Base-by-base conservation (phyloP, 2,113 vertebrate genomes). In the Mystacornis crossleyi region DNA sequence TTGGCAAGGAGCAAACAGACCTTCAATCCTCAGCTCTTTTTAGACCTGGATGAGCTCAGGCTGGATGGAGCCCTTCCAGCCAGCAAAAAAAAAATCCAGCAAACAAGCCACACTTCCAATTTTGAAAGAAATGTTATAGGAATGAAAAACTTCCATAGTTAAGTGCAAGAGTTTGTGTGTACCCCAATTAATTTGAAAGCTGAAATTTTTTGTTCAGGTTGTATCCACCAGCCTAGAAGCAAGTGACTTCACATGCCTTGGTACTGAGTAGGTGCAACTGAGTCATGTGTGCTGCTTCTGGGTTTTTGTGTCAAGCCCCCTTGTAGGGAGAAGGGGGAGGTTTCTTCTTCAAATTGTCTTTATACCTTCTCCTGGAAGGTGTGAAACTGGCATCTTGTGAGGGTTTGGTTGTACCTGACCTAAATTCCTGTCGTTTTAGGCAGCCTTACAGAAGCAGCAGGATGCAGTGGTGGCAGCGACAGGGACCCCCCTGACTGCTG, bases 401-500 rank as follows among this genome's bases (percentile, higher is more conserved):
- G 12, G 43, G 8, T 45, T 42, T 36, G 12, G 43, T 28, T 95
- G 91, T 61, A 42, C 38, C 81, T 84, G 40, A 58, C 61, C 81
- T 45, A 14, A 61, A 53, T 93, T 77, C 90, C 40, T 97, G 10
- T 43, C 38, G 10, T 95, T 90, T 33, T 72, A 99, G 99, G 99
- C 99, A 54, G 99, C 99, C 45, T 97, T 99, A 83, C 99, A 99
- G 98, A 99, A 99, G 69, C 99, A 99, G 72, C 99, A 99, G 92
- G 98, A 98, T 62, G 98, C 98, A 5, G 97, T 97, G 40, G 86
- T 97, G 85, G 95, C 98, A 45, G 94, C 98, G 2, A 96, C 98
- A 53, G 98, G 98, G 40, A 81, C 98, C 8, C 73, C 98, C 25
- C 88, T 98, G 67, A 98, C 98, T 62, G 13, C 98, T 4, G 82